Evolutionary conservation across 30 jellyfish, hydroid and myxozoan genomes (phyloP), one percentile per base, ranked within the genome.

Genomic region (Nemopilema nomurai): DNA sequence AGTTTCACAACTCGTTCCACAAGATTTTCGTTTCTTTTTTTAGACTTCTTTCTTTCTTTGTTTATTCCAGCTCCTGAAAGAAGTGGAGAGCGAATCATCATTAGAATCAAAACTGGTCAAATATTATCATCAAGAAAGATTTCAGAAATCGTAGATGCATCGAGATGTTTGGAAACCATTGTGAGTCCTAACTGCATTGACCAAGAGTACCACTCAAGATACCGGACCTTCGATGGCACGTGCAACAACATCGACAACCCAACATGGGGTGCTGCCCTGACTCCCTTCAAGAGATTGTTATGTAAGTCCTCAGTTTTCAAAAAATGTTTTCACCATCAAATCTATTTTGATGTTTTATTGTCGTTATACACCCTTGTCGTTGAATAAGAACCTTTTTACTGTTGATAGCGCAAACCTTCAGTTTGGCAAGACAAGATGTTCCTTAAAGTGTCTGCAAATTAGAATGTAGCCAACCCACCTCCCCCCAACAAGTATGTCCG

Each of bases 201-300:
- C 25, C 69, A 63, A 62, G 68, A 57, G 24, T 79, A 57, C 71
- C 79, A 65, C 23, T 32, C 89, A 27, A 76, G 57, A 21, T 90
- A 90, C 82, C 90, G 92, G 22, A 70, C 97, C 17, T 90, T 22
- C 52, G 97, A 90, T 80, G 97, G 97, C 67, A 79, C 95, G 0
- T 90, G 97, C 81, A 90, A 90, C 70, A 90, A 90, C 76, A 8
- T 90, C 9, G 87, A 78, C 20, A 77, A 71, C 27, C 97, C 97
- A 0, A 41, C 82, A 9, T 90, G 97, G 97, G 97, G 97, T 20
- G 97, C 97, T 24, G 97, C 97, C 0, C 75, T 95, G 20, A 75
- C 49, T 23, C 82, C 97, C 13, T 90, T 90, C 79, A 50, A 69
- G 28, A 28, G 97, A 49, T 72, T 90, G 1, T 52, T 90, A 3